Evolutionary conservation across 2,797 vertebrate species (phyloP), one percentile per base, ranked within the genome.

Genomic region (Melopsittacus undulatus): DNA sequence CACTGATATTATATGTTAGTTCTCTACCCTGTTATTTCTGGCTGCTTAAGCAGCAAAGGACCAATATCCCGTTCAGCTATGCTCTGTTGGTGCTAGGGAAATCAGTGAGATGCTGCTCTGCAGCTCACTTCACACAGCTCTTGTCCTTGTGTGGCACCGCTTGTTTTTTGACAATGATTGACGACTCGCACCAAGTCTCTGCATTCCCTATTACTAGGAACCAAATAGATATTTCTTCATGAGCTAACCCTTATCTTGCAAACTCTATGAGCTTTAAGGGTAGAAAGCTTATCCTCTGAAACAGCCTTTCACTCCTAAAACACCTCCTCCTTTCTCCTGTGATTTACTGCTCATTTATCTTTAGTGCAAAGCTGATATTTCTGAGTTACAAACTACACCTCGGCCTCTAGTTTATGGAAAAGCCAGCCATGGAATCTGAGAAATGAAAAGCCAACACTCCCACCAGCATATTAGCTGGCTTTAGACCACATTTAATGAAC

Each of bases 1-100:
- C 20, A 3, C 46, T n/a, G 70, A 92, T 92, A 63, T 93, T 86
- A 74, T 1, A 69, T 3, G 74, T 87, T 95, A 61, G 11, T 78
- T 89, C 82, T 48, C 86, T 57, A 59, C 70, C 89, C 92, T 92
- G 92, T 57, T 90, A 95, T 92, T 95, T 84, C 81, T 94, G 94
- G 89, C 91, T 93, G 90, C 86, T 91, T 83, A 90, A 91, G 87
- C 91, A 90, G 95, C 88, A 87, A 87, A 94, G 88, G 56, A 80
- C 61, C 83, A 83, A 89, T 48, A 87, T 79, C 91, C 89, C 24
- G 0, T 4, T 85, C 66, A 54, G 87, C 52, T 81, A 19, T 21
- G 92, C 87, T 92, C 94, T 27, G 88, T 0, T 80, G 91, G 88
- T 67, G 83, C 73, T 82, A 21, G 83, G 61, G 87, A 18, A 32